A percentile compares a stretch with the other conserved stretches of the same genome.
Conservation (phyloP, 2,888 invertebrate genomes). For the Pyralis farinalis region DNA sequence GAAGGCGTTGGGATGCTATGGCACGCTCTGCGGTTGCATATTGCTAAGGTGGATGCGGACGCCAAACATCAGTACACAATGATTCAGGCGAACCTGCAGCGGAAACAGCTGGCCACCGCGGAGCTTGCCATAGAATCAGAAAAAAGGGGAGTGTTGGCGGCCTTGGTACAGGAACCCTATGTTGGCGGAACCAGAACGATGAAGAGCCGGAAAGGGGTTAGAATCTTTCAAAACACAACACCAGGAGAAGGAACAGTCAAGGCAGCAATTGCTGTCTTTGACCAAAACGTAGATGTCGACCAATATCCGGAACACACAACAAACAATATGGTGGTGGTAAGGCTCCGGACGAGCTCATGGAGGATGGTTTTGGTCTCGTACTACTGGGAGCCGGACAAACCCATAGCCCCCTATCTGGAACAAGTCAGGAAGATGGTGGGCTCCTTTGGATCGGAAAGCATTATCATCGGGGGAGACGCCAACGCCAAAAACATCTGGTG, state of each 20-base stretch:
- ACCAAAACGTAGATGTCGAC: constrained; percentile 2
- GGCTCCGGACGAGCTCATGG: not conserved
- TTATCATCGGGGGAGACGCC: constrained; percentile 14
- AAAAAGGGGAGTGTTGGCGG: not conserved
- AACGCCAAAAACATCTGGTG: constrained; percentile 15
- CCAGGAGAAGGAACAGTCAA: constrained; percentile 1
- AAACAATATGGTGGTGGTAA: not conserved
- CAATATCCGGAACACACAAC: not conserved
- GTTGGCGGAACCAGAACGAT: not conserved
- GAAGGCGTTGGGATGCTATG: constrained; percentile 6
- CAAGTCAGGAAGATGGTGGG: not conserved
- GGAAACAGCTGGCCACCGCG: constrained; percentile 4
- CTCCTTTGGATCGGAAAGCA: not conserved
- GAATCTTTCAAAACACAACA: not conserved
- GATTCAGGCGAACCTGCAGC: constrained; percentile 9
- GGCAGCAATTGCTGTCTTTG: constrained; percentile 9
- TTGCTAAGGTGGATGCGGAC: constrained; percentile 4
- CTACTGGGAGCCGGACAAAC: constrained; percentile 3
- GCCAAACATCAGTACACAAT: not conserved
- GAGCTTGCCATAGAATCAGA: constrained; percentile 5
- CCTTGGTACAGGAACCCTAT: constrained; percentile 12
- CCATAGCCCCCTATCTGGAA: constrained; percentile 8
- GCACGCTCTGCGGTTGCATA: constrained; percentile 5
- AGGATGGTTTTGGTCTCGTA: not conserved
- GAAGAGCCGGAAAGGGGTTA: not conserved